Evolutionary conservation across 2,888 invertebrate genomes (phyloP).

Genomic region (Drosophila peninsularis): DNA sequence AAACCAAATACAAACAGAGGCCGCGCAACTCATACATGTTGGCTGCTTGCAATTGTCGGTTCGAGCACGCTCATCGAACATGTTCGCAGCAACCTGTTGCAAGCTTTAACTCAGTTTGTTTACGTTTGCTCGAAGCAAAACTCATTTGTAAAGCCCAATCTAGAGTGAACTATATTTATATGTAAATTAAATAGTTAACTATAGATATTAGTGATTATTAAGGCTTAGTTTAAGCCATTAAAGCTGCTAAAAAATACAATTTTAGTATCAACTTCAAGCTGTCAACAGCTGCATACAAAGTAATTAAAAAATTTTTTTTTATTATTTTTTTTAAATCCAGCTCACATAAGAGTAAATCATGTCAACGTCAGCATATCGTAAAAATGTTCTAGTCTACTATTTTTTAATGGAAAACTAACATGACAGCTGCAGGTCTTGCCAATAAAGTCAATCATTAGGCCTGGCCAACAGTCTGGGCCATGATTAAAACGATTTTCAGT

Average conservation of each 20-base stretch:
- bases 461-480: neutral
- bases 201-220: neutral
- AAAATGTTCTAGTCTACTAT: neutral
- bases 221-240: neutral
- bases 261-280: neutral
- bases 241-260: neutral
- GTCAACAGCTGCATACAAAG: no score
- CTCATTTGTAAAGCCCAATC: neutral
- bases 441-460: slow-evolving; percentile 11
- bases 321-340: neutral
- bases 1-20: slow-evolving; percentile 27
- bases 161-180: neutral
- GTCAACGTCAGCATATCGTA: neutral
- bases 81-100: slow-evolving; percentile 54
- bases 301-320: neutral
- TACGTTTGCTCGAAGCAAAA: slow-evolving; percentile 7
- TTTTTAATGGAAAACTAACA: slow-evolving; percentile 8
- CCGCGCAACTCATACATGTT: slow-evolving; percentile 42
- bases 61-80: slow-evolving; percentile 29
- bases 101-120: slow-evolving; percentile 3
- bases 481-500: slow-evolving; percentile 7
- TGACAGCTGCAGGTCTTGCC: slow-evolving; percentile 1
- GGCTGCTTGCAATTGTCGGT: slow-evolving; percentile 3
- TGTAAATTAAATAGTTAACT: neutral
- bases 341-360: neutral